Base-by-base conservation (phyloP, 2,797 vertebrate genomes). In the Okamejei kenojei region DNA sequence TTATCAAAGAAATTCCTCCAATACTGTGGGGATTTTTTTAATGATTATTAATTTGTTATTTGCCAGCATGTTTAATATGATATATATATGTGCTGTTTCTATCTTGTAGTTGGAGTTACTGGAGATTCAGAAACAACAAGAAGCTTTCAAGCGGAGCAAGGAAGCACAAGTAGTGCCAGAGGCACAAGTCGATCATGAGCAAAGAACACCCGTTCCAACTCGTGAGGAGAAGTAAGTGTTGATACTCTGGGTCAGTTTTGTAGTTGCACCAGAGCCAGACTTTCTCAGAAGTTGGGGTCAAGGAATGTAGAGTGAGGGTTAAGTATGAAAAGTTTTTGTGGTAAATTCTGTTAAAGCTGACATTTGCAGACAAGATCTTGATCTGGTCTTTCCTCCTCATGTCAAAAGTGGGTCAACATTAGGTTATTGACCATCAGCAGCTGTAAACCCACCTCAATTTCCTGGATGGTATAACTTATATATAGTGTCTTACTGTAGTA, bases 81-180 rank as follows among this genome's bases (percentile, higher is more conserved):
- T 74, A 10, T 73, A 45, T 32, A 29, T 10, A 38, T 45, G 8
- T 19, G 29, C 38, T 92, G 11, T 76, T 0, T 8, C 95, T 94
- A 93, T 93, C 94, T 0, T 94, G 92, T 95, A 99, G 98, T 94
- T 99, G 96, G 98, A 99, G 95, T 94, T 98, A 95, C 77, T 98
- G 94, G 96, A 97, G 0, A 94, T 97, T 93, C 96, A 96, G 94
- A 96, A 95, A 13, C 95, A 95, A 94, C 97, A 96, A 35, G 96
- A 97, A 94, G 97, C 97, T 90, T 94, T 94, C 0, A 95, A 94
- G 94, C 94, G 96, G 0, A 95, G 96, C 93, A 94, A 3, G 0
- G 93, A 4, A 29, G 19, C 94, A 9, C 95, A 95, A 94, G 68
- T 7, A 5, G 23, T 54, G 1, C 71, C 35, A 58, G 38, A 95